Percentiles rank a stretch among this genome's conserved stretches.
Conservation (phyloP, 2,113 vertebrate species). For the Phrynocephalus versicolor region DNA sequence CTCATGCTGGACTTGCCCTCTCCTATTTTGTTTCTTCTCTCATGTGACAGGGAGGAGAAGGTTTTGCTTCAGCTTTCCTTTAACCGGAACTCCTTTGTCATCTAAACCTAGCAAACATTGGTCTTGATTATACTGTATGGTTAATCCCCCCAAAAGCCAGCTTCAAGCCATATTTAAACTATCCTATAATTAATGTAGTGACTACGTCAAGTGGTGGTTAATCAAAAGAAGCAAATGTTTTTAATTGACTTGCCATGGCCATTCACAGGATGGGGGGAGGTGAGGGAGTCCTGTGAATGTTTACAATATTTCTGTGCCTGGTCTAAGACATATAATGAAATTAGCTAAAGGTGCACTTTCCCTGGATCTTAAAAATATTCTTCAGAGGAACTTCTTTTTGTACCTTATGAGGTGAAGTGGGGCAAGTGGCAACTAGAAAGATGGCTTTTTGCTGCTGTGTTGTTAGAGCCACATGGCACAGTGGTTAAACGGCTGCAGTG, state of each 20-base stretch:
- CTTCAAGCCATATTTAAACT: neutral
- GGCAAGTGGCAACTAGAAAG: no score
- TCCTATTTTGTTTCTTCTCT: neutral
- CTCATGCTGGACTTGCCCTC: neutral
- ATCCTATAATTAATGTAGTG: neutral
- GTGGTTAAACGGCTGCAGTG: no score
- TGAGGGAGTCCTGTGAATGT: no score
- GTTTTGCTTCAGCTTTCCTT: neutral
- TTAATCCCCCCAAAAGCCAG: neutral
- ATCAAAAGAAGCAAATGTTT: neutral
- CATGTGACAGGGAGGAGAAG: neutral
- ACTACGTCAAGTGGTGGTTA: neutral
- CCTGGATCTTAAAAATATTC: no score
- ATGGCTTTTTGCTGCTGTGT: no score
- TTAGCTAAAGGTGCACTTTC: no score
- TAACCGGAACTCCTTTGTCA: neutral
- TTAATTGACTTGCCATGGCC: neutral
- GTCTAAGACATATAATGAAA: no score
- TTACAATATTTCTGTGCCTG: no score
- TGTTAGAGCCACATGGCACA: no score
- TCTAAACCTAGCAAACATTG: neutral
- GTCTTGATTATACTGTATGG: neutral
- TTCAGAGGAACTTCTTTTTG: no score
- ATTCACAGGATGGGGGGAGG: neutral
- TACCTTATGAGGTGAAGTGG: no score